These are phyloP conservation scores for Zaprionus gabonicus DNA, from an alignment of 1,140 invertebrate species.

Conservation along the genomic window DNA sequence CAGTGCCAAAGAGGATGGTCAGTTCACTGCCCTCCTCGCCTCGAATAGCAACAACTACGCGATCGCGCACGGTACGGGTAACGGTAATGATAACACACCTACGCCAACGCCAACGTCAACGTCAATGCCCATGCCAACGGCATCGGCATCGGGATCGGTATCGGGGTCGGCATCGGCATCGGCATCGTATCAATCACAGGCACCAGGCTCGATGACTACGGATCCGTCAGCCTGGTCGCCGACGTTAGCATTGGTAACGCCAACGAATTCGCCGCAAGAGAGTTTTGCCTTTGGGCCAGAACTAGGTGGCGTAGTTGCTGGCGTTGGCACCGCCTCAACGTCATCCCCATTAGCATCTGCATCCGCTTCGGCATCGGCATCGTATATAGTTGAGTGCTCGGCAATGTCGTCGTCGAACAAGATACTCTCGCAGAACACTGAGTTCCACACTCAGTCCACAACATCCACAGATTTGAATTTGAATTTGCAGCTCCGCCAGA, in stretches of 20 bases:
- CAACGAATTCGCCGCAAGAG: slow-evolving; percentile 77
- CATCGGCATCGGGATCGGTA: background rate
- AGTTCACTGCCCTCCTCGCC: slow-evolving; percentile 50
- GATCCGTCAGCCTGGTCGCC: slow-evolving; percentile 59
- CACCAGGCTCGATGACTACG: background rate
- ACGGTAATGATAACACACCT: slow-evolving; percentile 17
- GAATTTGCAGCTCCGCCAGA: slow-evolving; percentile 80
- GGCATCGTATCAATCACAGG: background rate
- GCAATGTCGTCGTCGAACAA: slow-evolving; percentile 56
- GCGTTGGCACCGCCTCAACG: slow-evolving; percentile 63
- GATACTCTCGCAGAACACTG: slow-evolving; percentile 52
- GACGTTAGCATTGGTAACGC: slow-evolving; percentile 77
- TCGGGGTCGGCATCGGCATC: background rate
- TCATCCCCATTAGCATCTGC: slow-evolving; percentile 36
- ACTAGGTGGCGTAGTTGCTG: slow-evolving; percentile 54
- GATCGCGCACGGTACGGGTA: slow-evolving; percentile 31
- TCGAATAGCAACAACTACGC: slow-evolving; percentile 22
- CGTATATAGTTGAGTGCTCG: slow-evolving; percentile 50
- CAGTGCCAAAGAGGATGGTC: slow-evolving; percentile 84
- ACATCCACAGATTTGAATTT: slow-evolving; percentile 80
- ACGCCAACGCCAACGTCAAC: background rate
- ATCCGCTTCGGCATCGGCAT: slow-evolving; percentile 36
- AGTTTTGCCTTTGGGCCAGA: slow-evolving; percentile 56
- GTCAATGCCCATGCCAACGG: background rate
- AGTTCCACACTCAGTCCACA: slow-evolving; percentile 69